Base-by-base conservation (phyloP, 1,140 invertebrate species). In the Megathymus violae region DNA sequence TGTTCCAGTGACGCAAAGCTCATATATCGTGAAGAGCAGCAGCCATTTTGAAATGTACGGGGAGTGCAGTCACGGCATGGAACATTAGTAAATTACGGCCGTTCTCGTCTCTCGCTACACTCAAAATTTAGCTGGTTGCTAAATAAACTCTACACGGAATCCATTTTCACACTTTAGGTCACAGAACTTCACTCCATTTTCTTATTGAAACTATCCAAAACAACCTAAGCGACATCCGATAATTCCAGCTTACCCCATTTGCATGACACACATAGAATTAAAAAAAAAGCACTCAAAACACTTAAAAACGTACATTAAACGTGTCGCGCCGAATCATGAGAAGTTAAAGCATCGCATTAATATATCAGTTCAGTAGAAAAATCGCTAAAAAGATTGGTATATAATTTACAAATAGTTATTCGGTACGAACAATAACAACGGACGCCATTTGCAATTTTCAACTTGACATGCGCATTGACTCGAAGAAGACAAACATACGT, bases 361-460 rank as follows among this genome's bases (percentile, higher is more conserved):
- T 85, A 83, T 84, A 85, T 75, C 78, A 84, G 80, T 89, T 68
- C 78, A 78, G 81, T 91, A 89, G 81, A 89, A 89, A 89, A 89
- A 87, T 88, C 85, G 74, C 78, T 91, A 89, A 89, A 90, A 91
- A 88, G 84, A 88, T 85, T 82, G 76, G 85, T 91, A 90, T 91
- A 89, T 90, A 91, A 80, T 91, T 91, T 91, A 92, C 90, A 91
- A 91, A 91, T 91, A 90, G 82, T 88, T 90, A 89, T 89, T 91
- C 89, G 88, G 89, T 89, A 88, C 89, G 88, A 90, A 91, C 90
- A 92, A 92, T 91, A 92, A 92, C 91, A 92, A 92, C 90, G 90
- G 90, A 83, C 89, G 90, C 90, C 91, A 92, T 92, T 92, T 92
- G 91, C 91, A 91, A 91, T 91, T 91, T 91, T 89, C 88, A 87